phyloP scores from a whole-genome alignment of 2,888 invertebrate genomes.

The Ceraclea dissimilis region DNA sequence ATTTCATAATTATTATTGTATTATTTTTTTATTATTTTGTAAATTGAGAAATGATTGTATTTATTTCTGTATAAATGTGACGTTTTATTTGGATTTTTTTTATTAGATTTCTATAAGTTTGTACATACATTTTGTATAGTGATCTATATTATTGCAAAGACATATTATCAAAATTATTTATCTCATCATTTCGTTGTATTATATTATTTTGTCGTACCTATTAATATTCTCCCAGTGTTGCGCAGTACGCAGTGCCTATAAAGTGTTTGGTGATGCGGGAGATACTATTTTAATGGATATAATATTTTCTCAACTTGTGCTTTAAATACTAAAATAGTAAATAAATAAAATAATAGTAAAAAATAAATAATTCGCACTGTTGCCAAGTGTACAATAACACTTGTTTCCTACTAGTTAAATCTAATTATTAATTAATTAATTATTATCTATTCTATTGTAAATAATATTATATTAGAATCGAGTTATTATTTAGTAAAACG shows the following conservation, averaged over 20 bases:
- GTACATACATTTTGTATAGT: slow-evolving; percentile 15
- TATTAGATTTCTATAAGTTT: slow-evolving; percentile 22
- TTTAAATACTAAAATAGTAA: neutral
- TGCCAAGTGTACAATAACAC: slow-evolving; percentile 11
- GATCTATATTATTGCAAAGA: slow-evolving; percentile 17
- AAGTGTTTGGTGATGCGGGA: neutral
- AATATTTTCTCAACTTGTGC: neutral
- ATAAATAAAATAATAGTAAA: neutral
- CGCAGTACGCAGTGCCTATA: slow-evolving; percentile 5
- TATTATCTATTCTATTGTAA: neutral
- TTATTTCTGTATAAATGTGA: slow-evolving; percentile 24
- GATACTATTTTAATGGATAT: slow-evolving; percentile 1
- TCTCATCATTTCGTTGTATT: slow-evolving; percentile 23
- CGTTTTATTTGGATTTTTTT: slow-evolving; percentile 25
- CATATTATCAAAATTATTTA: slow-evolving; percentile 26
- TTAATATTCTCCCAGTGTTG: slow-evolving; percentile 20
- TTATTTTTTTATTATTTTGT: slow-evolving; percentile 7
- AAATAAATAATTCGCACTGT: neutral
- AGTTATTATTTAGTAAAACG: slow-evolving; percentile 6
- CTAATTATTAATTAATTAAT: too few species aligned
- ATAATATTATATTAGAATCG: slow-evolving; percentile 5
- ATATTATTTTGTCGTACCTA: slow-evolving; percentile 9
- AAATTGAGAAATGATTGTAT: slow-evolving; percentile 20
- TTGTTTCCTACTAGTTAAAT: slow-evolving; percentile 12
- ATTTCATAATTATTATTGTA: slow-evolving; percentile 12